phyloP scores from a whole-genome alignment of 2,113 vertebrate species.

The Syngnathus typhle region DNA sequence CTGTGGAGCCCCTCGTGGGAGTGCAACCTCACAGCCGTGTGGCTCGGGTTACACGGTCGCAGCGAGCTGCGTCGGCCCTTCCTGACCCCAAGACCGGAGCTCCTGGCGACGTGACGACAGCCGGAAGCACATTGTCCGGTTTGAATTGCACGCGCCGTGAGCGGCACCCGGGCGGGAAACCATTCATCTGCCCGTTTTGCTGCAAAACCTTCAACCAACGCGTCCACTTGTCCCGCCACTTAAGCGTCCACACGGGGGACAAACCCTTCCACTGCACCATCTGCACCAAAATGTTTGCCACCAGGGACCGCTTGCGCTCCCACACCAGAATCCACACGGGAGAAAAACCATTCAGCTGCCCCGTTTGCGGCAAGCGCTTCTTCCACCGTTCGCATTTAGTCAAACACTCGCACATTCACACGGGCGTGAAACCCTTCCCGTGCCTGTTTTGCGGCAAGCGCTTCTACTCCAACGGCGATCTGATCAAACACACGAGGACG shows the following conservation, averaged over 20 bases:
- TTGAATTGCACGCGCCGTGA: background rate
- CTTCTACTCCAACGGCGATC: constrained; percentile 3
- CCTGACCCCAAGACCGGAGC: background rate
- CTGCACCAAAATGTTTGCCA: constrained; percentile 8
- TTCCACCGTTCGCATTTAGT: constrained; percentile 1
- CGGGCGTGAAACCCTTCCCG: background rate
- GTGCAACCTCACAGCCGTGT: background rate
- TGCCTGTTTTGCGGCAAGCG: constrained; percentile 2
- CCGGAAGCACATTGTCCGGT: background rate
- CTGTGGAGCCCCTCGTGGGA: background rate
- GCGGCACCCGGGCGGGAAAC: background rate
- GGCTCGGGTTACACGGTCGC: background rate
- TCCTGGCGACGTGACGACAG: background rate
- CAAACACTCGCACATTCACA: constrained; percentile 6
- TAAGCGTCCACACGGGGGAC: constrained; percentile 7
- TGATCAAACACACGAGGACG: constrained; percentile 8
- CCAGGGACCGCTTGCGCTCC: constrained; percentile 4
- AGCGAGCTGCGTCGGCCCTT: background rate
- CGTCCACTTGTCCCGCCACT: constrained; percentile 2
- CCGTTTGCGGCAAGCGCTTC: background rate
- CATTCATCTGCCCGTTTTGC: constrained; percentile 1
- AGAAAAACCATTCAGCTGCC: constrained; percentile 4
- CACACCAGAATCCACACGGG: constrained; percentile 7
- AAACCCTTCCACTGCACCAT: constrained; percentile 10
- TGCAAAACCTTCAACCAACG: constrained; percentile 5